Base-by-base conservation (phyloP, 2,888 invertebrate genomes). In the Mesorhabditis belari region DNA sequence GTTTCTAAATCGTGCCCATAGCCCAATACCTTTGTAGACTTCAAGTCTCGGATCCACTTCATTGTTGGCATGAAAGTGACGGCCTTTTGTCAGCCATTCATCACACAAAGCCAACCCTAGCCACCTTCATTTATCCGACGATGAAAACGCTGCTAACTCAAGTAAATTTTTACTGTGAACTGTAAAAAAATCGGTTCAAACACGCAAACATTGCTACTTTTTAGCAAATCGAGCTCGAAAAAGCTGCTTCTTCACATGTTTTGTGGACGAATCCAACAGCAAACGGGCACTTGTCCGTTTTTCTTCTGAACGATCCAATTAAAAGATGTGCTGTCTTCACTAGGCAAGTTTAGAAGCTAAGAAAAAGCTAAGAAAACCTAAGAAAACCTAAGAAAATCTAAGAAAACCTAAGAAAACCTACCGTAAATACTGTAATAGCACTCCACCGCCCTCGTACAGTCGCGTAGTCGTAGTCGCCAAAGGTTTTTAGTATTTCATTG, bases 71-170 rank as follows among this genome's bases (percentile, higher is more conserved):
- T 17, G 63, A 63, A 49, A 17, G 28, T 12, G 50, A 35, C 49
- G 63, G 63, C 12, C 27, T 63, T 12, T 29, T 63, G 2, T 29
- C 59, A 5, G 62, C 62, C 5, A 50, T 62, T 49, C 50, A 27
- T 27, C 50, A 55, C 17, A 28, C 28, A 51, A 55, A 49, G 12
- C 49, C 23, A n/a, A 9, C 12, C n/a, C 44, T 35, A 9, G 23
- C 44, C 21, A 51, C 51, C 28, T 60, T 54, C 23, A 50, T 60
- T 24, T 60, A 60, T 21, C 60, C 60, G 28, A 60, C 55, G 3
- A 55, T 24, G 3, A 23, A 49, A 17, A 35, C 54, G 17, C 23
- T 60, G 4, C 17, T 60, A 4, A 49, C 55, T 26, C 55, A 60
- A 23, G 55, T 44, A n/a, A n/a, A n/a, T n/a, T n/a, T n/a, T n/a